phyloP scores from a whole-genome alignment of 2,113 vertebrate genomes.

The Phyllostomus discolor region DNA sequence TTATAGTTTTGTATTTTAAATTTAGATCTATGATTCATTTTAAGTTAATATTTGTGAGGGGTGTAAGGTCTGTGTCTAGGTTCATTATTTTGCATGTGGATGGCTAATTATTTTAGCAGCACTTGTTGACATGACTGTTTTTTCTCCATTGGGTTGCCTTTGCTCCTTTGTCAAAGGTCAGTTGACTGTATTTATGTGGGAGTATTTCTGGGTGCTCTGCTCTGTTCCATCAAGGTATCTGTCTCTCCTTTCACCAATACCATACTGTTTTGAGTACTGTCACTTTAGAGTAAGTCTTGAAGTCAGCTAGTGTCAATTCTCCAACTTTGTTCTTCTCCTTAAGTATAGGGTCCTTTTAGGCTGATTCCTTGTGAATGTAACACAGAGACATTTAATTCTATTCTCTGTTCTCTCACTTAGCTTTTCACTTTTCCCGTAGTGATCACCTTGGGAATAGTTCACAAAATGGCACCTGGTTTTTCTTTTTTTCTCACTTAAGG shows the following conservation, averaged over 20 bases:
- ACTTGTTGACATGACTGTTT: background rate
- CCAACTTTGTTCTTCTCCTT: background rate
- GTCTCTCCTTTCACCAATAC: background rate
- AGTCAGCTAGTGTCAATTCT: background rate
- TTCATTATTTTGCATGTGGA: background rate
- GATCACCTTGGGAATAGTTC: background rate
- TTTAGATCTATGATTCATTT: background rate
- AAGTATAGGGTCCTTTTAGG: background rate
- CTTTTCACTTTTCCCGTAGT: background rate
- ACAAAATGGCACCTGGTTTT: background rate
- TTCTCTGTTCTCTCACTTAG: background rate
- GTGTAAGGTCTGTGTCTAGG: background rate
- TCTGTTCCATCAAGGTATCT: background rate
- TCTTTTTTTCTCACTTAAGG: background rate
- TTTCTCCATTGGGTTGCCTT: background rate
- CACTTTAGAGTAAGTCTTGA: background rate
- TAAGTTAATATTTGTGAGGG: background rate
- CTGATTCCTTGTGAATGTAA: background rate
- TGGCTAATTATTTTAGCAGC: background rate
- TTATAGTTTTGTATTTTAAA: background rate
- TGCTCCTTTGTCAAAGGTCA: background rate
- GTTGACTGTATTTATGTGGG: background rate
- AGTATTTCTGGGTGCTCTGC: background rate
- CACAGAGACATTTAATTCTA: background rate
- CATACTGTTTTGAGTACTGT: background rate